phyloP scores from a whole-genome alignment of 2,113 vertebrate genomes.

The Burhinus bistriatus region DNA sequence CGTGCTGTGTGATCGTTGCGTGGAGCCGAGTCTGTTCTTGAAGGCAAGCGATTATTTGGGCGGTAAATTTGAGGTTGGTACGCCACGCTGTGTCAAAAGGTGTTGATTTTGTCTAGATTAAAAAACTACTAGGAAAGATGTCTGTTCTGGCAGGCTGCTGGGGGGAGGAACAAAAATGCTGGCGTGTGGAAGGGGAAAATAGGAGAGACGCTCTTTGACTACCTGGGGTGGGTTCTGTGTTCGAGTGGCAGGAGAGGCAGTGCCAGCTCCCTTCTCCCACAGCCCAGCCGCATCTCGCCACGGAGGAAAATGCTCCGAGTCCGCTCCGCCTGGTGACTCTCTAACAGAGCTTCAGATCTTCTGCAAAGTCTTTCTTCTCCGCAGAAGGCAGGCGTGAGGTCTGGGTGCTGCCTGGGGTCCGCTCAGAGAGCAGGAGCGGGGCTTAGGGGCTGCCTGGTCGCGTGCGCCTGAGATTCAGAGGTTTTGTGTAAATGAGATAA shows the following conservation, averaged over 20 bases:
- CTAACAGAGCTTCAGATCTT: background rate
- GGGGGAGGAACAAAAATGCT: background rate
- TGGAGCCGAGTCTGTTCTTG: background rate
- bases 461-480: fast-evolving
- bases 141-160: background rate
- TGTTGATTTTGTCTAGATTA: fast-evolving
- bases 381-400: background rate
- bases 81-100: fast-evolving
- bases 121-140: background rate
- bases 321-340: background rate
- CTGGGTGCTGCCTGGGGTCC: background rate
- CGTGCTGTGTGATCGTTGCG: background rate
- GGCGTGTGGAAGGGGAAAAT: fast-evolving
- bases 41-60: background rate
- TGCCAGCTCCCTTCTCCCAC: background rate
- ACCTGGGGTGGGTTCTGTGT: background rate
- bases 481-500: background rate
- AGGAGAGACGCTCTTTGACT: fast-evolving
- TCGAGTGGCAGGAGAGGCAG: background rate
- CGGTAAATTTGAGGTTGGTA: background rate
- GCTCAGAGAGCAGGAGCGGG: background rate
- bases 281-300: background rate
- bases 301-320: background rate
- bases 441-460: background rate
- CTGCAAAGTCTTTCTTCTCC: no score